Evolutionary conservation across 1,140 invertebrate species (phyloP).

Genomic region (Sesamia nonagrioides): DNA sequence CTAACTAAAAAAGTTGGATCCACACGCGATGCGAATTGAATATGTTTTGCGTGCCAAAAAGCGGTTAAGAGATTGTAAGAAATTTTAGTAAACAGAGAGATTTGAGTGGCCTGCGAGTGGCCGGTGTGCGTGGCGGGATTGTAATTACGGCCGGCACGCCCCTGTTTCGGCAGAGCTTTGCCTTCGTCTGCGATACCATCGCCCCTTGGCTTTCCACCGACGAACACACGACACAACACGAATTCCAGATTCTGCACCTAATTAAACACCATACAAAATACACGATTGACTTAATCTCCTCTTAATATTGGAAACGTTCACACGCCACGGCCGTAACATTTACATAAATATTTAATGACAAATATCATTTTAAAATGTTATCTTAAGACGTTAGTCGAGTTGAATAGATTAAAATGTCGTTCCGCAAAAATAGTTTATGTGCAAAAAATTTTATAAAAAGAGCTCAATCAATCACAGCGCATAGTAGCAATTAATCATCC

Average conservation of each 20-base stretch:
- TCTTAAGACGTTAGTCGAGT: constrained; percentile 57
- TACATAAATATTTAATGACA: constrained; percentile 76
- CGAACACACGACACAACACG: constrained; percentile 57
- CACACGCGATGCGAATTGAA: constrained; percentile 76
- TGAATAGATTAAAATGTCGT: constrained; percentile 63
- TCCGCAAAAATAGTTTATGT: constrained; percentile 58
- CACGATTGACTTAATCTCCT: constrained; percentile 51
- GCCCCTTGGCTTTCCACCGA: constrained; percentile 55
- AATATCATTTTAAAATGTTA: constrained; percentile 79
- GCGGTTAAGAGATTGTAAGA: constrained; percentile 74
- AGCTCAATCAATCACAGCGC: constrained; percentile 76
- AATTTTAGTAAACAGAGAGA: constrained; percentile 79
- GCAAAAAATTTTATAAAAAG: constrained; percentile 62
- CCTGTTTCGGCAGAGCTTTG: constrained; percentile 70
- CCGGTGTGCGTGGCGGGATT: constrained; percentile 67
- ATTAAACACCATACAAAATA: constrained; percentile 67
- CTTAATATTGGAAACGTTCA: constrained; percentile 58
- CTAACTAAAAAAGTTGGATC: constrained; percentile 73
- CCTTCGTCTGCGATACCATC: constrained; percentile 69
- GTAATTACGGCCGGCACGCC: constrained; percentile 75
- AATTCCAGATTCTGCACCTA: constrained; percentile 73
- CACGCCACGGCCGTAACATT: constrained; percentile 69
- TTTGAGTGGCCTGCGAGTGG: constrained; percentile 55
- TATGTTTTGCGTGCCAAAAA: constrained; percentile 79
- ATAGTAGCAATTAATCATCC: constrained; percentile 80